These are phyloP conservation scores for Enoplosus armatus DNA, from an alignment of 2,797 vertebrate genomes.

Conservation along the genomic window DNA sequence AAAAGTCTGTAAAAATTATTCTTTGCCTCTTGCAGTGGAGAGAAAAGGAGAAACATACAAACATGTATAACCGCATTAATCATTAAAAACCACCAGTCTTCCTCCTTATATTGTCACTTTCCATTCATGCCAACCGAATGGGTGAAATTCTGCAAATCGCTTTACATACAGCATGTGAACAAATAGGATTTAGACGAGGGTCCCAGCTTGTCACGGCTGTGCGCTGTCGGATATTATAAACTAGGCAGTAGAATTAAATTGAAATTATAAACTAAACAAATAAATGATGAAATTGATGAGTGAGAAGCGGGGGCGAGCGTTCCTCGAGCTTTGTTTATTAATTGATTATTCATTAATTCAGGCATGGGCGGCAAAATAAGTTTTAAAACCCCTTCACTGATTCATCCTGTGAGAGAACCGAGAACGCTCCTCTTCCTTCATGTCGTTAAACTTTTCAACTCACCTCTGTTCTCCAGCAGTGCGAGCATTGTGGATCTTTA, in stretches of 20 bases:
- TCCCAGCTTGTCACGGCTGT: not conserved
- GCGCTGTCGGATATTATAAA: not conserved
- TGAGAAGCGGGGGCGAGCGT: not conserved
- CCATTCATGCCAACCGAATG: not conserved
- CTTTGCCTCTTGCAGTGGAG: not conserved
- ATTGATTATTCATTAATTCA: conserved; percentile 10
- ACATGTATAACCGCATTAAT: too few relatives aligned
- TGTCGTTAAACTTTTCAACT: not conserved
- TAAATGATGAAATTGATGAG: not conserved
- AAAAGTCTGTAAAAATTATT: not conserved
- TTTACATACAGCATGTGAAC: not conserved
- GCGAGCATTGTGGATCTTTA: not conserved
- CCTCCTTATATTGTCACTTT: not conserved
- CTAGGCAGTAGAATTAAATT: not conserved
- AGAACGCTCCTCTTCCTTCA: not conserved
- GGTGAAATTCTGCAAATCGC: not conserved
- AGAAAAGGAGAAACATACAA: not conserved
- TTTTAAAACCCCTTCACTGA: not conserved
- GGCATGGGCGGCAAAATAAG: not conserved
- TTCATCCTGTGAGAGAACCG: not conserved
- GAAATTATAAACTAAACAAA: not conserved
- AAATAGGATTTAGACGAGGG: not conserved
- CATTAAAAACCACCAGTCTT: not conserved
- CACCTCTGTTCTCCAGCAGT: not conserved
- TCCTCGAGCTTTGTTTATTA: not conserved